Conservation (phyloP, 2,113 vertebrate genomes). For the Engystomops pustulosus region DNA sequence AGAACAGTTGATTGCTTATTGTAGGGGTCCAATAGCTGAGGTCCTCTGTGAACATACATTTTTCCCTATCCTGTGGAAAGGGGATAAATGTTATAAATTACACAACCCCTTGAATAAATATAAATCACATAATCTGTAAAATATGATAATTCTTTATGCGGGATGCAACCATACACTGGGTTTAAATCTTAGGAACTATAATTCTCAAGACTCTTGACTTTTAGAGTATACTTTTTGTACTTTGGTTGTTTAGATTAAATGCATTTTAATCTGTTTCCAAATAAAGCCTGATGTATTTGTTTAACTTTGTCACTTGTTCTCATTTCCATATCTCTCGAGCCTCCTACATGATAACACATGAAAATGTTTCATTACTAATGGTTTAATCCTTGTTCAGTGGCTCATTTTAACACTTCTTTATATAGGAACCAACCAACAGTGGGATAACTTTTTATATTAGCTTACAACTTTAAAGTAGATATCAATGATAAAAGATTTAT, state of each 20-base stretch:
- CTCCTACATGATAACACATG: slow-evolving; percentile 54
- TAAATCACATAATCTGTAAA: no score
- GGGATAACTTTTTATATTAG: neutral
- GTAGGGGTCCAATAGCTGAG: no score
- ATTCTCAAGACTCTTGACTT: neutral
- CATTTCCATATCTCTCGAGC: slow-evolving; percentile 48
- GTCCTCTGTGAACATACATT: no score
- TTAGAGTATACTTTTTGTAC: slow-evolving; percentile 48
- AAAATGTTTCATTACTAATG: slow-evolving; percentile 40
- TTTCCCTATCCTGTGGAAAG: no score
- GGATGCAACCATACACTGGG: no score
- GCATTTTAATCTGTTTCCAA: slow-evolving; percentile 47
- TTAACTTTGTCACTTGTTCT: slow-evolving; percentile 48
- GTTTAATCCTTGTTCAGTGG: neutral
- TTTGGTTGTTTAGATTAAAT: slow-evolving; percentile 29
- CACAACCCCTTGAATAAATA: no score
- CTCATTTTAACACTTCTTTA: slow-evolving; percentile 32
- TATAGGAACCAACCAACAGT: neutral
- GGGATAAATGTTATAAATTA: no score
- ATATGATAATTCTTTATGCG: no score
- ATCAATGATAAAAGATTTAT: neutral
- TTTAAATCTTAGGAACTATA: neutral
- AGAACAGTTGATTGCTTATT: no score
- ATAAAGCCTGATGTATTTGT: slow-evolving; percentile 40
- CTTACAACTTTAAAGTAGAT: neutral